These are phyloP conservation scores for Euura lappo DNA, from an alignment of 1,140 invertebrate genomes.

Conservation along the genomic window DNA sequence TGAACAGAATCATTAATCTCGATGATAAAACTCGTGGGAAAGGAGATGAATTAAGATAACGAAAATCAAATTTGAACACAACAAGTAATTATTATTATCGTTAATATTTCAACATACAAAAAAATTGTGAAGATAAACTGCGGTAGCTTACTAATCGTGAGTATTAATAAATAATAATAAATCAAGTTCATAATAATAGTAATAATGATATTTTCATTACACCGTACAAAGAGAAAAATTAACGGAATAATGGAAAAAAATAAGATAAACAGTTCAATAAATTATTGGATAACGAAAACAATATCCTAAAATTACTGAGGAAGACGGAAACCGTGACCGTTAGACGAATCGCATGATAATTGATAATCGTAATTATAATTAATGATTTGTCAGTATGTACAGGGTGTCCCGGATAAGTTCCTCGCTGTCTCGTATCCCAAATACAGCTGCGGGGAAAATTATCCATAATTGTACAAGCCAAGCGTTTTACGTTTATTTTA, in stretches of 20 bases:
- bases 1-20: neutral
- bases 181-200: neutral
- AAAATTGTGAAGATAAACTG: conserved; percentile 2
- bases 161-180: conserved; percentile 7
- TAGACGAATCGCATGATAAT: neutral
- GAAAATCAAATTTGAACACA: too few species aligned
- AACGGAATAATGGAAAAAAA: neutral
- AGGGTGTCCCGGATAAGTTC: neutral
- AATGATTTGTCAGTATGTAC: neutral
- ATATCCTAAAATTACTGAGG: neutral
- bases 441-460: too few species aligned
- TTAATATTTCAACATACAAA: conserved; percentile 13
- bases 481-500: too few species aligned
- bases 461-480: too few species aligned
- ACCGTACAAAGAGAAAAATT: too few species aligned
- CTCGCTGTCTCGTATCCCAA: too few species aligned
- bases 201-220: too few species aligned
- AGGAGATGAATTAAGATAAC: too few species aligned
- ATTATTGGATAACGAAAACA: conserved; percentile 7
- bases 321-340: neutral
- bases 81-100: neutral
- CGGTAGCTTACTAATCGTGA: neutral
- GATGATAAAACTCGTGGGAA: too few species aligned
- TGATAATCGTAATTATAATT: neutral
- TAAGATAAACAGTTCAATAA: neutral